These are phyloP conservation scores for Philonicus albiceps DNA, from an alignment of 2,888 invertebrate species.

Conservation along the genomic window DNA sequence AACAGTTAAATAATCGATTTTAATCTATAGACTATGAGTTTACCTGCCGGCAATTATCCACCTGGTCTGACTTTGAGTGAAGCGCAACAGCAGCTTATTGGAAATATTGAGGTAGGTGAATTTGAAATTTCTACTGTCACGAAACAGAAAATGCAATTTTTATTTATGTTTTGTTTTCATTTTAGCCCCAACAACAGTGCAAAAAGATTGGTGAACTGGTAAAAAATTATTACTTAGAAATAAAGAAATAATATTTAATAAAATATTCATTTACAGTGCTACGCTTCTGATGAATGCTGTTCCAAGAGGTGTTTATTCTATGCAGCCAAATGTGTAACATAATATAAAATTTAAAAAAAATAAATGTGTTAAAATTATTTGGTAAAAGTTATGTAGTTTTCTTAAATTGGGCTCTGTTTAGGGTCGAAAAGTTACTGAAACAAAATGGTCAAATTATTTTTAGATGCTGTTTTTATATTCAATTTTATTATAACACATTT, in stretches of 20 bases:
- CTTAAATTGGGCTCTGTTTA: too few relatives aligned
- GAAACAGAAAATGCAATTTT: not conserved
- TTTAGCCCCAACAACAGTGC: not conserved
- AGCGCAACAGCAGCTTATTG: not conserved
- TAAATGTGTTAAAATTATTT: too few relatives aligned
- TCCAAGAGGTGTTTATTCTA: slow-evolving; percentile 10
- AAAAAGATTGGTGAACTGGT: not conserved
- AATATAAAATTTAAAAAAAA: not conserved
- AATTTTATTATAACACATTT: too few relatives aligned
- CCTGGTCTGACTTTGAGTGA: not conserved
- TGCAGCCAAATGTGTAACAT: slow-evolving; percentile 21
- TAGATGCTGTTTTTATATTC: too few relatives aligned
- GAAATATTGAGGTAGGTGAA: not conserved
- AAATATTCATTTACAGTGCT: not conserved
- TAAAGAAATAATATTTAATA: not conserved
- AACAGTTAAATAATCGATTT: not conserved
- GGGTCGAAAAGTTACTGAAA: too few relatives aligned
- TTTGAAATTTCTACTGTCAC: too few relatives aligned
- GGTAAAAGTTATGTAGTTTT: too few relatives aligned
- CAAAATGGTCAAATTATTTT: too few relatives aligned
- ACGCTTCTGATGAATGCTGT: not conserved
- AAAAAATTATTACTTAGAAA: not conserved
- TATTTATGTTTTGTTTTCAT: not conserved
- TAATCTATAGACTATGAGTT: not conserved
- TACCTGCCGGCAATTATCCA: not conserved